Conservation (phyloP, 2,888 invertebrate species). For the Agrotis puta region DNA sequence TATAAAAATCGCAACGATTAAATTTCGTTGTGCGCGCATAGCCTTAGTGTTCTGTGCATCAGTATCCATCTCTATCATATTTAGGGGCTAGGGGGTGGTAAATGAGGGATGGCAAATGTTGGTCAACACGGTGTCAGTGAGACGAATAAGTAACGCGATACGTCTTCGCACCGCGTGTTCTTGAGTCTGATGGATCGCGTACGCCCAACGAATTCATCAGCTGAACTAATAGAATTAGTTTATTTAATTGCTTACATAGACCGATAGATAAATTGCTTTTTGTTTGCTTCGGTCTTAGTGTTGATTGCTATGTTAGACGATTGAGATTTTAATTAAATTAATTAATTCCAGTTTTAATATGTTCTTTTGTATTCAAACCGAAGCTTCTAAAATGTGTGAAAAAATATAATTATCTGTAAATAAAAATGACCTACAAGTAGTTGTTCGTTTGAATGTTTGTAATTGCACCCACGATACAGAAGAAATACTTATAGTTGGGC, state of each 20-base stretch:
- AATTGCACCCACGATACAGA: too few relatives aligned
- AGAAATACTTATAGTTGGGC: too few relatives aligned
- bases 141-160: slow-evolving; percentile 65
- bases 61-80: slow-evolving; percentile 17
- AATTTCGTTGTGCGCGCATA: too few relatives aligned
- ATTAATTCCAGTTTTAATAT: too few relatives aligned
- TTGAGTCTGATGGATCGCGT: slow-evolving; percentile 80
- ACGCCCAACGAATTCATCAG: slow-evolving; percentile 69
- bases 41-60: slow-evolving; percentile 19
- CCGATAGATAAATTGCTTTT: slow-evolving; percentile 41
- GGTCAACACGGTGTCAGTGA: slow-evolving; percentile 60
- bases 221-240: slow-evolving; percentile 58
- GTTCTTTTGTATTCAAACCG: too few relatives aligned
- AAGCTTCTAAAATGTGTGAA: too few relatives aligned
- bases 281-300: slow-evolving; percentile 13
- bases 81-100: slow-evolving; percentile 15
- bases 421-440: too few relatives aligned
- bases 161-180: slow-evolving; percentile 75
- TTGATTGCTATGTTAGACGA: slow-evolving; percentile 6
- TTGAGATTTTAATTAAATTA: not conserved
- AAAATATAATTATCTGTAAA: too few relatives aligned
- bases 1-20: too few relatives aligned
- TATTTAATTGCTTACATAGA: slow-evolving; percentile 58
- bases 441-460: too few relatives aligned
- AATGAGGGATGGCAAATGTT: slow-evolving; percentile 49